Evolutionary conservation across 2,113 vertebrate genomes (phyloP).

Genomic region (Prionailurus bengalensis): DNA sequence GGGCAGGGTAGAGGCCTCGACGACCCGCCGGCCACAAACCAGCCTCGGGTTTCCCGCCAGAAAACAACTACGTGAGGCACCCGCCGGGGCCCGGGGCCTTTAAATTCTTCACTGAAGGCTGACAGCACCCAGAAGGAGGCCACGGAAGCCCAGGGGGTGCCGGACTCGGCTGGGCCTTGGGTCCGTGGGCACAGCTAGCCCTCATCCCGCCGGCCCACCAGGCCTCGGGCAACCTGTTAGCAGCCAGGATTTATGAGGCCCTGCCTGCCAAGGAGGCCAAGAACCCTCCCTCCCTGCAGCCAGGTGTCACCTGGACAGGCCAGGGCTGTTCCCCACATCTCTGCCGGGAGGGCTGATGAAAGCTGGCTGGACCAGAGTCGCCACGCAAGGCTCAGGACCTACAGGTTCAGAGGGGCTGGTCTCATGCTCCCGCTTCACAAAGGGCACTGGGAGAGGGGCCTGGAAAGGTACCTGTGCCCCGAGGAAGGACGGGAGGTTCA

Average conservation of each 20-base stretch:
- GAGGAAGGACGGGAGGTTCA: not conserved
- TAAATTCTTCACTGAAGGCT: not conserved
- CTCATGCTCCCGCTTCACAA: fast-evolving
- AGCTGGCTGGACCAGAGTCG: not conserved
- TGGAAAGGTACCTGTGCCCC: not conserved
- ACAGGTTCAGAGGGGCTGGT: fast-evolving
- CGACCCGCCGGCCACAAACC: not conserved
- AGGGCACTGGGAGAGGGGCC: not conserved
- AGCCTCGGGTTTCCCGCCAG: not conserved
- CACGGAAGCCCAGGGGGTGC: not conserved
- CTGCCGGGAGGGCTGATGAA: not conserved
- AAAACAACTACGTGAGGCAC: not conserved
- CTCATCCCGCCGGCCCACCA: not conserved
- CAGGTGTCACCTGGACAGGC: slow-evolving; percentile 42
- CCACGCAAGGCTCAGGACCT: fast-evolving
- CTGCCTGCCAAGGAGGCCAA: not conserved
- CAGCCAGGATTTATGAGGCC: not conserved
- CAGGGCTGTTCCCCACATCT: not conserved
- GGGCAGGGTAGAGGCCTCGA: not conserved
- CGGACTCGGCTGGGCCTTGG: not conserved
- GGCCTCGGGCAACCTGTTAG: not conserved
- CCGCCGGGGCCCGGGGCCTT: not conserved
- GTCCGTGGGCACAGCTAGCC: not conserved
- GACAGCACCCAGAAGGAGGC: too few species aligned
- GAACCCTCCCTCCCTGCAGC: not conserved